Conservation (phyloP, 2,888 invertebrate species). For the Branchellion lobata region DNA sequence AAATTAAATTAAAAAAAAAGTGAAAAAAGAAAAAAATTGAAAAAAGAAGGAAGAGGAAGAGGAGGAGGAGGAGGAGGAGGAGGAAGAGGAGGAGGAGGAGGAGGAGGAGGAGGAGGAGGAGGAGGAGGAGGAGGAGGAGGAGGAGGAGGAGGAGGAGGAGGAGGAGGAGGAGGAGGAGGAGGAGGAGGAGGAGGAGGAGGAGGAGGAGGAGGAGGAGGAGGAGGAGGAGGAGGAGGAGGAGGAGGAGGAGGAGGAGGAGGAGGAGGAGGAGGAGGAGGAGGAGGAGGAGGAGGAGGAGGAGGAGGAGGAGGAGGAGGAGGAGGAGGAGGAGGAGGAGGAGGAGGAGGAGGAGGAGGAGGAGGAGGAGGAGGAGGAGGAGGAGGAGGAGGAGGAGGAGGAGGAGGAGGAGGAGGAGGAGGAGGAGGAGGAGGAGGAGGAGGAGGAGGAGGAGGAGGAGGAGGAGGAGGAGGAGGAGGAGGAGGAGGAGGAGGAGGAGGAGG, state of each 20-base stretch:
- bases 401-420: slow-evolving; percentile 3
- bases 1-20: neutral
- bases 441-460: slow-evolving; percentile 1
- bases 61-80: neutral
- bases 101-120: neutral
- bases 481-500: too few relatives aligned
- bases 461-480: slow-evolving; percentile 25
- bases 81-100: neutral
- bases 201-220: neutral
- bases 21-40: neutral
- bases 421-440: slow-evolving; percentile 10
- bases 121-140: neutral
- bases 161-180: neutral
- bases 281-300: slow-evolving; percentile 25
- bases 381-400: neutral
- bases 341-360: slow-evolving; percentile 40
- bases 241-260: slow-evolving; percentile 30
- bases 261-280: slow-evolving; percentile 18
- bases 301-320: slow-evolving; percentile 39
- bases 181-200: neutral
- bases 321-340: slow-evolving; percentile 43
- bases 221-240: neutral
- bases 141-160: neutral
- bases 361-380: slow-evolving; percentile 30
- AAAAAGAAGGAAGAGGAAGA: neutral